Percentiles rank a stretch among this genome's conserved stretches.
phyloP scores from a whole-genome alignment of 30 jellyfish, hydroid and myxozoan species.

The Aurelia sp. region DNA sequence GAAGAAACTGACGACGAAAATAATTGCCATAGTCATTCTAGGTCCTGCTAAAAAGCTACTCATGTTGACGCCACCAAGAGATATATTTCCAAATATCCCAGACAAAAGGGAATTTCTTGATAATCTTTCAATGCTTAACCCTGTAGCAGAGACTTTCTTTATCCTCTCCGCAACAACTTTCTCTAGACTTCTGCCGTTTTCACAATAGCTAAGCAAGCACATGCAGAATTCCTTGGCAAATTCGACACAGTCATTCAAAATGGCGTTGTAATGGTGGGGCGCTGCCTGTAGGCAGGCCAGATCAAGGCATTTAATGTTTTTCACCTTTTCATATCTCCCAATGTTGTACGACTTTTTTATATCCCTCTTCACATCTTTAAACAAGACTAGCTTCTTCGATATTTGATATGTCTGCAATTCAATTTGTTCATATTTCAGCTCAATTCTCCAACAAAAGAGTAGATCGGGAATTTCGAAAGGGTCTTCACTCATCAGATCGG shows the following conservation, averaged over 20 bases:
- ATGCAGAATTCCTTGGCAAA: conserved; percentile 54
- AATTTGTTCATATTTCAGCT: conserved; percentile 24
- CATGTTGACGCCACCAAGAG: conserved; percentile 39
- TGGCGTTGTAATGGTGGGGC: conserved; percentile 58
- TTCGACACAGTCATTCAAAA: conserved; percentile 53
- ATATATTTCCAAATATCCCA: conserved; percentile 27
- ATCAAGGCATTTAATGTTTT: conserved; percentile 33
- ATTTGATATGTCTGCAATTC: conserved; percentile 28
- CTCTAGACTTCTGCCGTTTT: conserved; percentile 5
- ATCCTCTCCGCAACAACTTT: conserved; percentile 7
- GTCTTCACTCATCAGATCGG: conserved; percentile 1
- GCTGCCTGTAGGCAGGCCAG: conserved; percentile 48
- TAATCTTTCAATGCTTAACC: conserved; percentile 42
- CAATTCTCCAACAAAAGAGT: conserved; percentile 25
- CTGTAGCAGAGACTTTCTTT: conserved; percentile 50
- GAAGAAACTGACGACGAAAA: neutral
- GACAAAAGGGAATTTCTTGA: conserved; percentile 52
- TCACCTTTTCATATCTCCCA: conserved; percentile 35
- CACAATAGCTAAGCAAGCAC: conserved; percentile 50
- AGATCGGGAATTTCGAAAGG: conserved; percentile 29
- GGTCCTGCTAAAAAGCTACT: conserved; percentile 48
- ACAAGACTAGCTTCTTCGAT: conserved; percentile 3
- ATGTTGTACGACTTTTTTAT: conserved; percentile 11
- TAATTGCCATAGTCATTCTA: neutral
- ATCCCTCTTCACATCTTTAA: conserved; percentile 11